Base-by-base conservation (phyloP, 2,113 vertebrate genomes). In the Lontra canadensis region DNA sequence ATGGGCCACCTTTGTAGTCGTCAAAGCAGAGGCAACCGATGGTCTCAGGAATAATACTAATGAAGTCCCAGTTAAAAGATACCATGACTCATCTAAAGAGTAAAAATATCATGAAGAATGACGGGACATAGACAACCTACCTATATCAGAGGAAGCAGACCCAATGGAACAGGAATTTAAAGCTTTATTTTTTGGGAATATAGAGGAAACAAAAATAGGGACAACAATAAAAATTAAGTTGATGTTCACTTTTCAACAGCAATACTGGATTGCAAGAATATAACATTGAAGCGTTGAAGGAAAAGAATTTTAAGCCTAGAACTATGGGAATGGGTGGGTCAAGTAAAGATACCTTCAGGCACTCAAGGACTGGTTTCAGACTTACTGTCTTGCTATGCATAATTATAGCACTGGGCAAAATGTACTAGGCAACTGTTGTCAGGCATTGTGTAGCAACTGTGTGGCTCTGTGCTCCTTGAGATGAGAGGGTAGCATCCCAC, bases 141-240 rank as follows among this genome's bases (percentile, higher is more conserved):
- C 39, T 65, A 65, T 65, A 65, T 7, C 36, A 83, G 88, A 87
- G 39, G 31, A 87, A 76, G 15, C n/a, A 87, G 82, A 76, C 36
- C 23, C 26, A 15, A 67, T 42, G 20, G 49, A 65, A 59, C 7
- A 34, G 76, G 44, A 91, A 82, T 90, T 82, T 73, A 88, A 96
- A 88, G 76, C 13, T 88, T 36, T 61, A 88, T 69, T 81, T 86
- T 10, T 49, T 78, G 47, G 49, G 21, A 25, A 76, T 88, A 63
- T 59, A 91, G 74, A 89, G 29, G 47, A 90, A 76, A 76, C 11
- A 91, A 73, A 81, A 44, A 14, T 39, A 31, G 44, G 55, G 17
- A 94, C 91, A 81, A 47, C 87, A 81, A 67, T 55, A 76, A 87
- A 94, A 74, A 57, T 81, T 44, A 87, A 29, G 7, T 87, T 90